These are phyloP conservation scores for Drosophila auraria DNA, from an alignment of 1,140 invertebrate species.

Conservation along the genomic window DNA sequence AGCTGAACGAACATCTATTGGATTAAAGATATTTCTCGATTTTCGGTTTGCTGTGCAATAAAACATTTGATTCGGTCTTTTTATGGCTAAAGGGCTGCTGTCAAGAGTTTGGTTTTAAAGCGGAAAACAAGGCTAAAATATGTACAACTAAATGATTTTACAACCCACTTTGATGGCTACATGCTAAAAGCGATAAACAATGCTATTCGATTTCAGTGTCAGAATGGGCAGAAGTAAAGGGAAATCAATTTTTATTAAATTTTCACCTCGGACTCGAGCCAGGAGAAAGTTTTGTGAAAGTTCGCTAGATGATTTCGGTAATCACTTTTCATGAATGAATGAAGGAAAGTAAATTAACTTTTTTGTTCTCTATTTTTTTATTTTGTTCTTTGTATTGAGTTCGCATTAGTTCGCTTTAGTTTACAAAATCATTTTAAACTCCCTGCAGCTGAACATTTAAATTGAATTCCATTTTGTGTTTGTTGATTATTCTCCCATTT, in stretches of 20 bases:
- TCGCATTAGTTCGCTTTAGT: conserved; percentile 6
- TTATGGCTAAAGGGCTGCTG: conserved; percentile 16
- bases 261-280: background rate
- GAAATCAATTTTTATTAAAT: conserved; percentile 7
- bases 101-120: conserved; percentile 16
- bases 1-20: conserved; percentile 27
- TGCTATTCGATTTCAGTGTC: background rate
- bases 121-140: conserved; percentile 21
- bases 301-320: conserved; percentile 20
- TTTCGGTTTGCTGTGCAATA: conserved; percentile 17
- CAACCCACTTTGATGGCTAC: conserved; percentile 33
- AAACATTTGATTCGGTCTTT: background rate
- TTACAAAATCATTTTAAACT: conserved; percentile 9
- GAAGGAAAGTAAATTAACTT: background rate
- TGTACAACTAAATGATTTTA: conserved; percentile 29
- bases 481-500: conserved; percentile 25
- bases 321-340: conserved; percentile 22
- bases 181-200: conserved; percentile 5
- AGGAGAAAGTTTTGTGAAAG: conserved; percentile 12
- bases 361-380: background rate
- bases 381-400: too few species aligned
- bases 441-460: conserved; percentile 32
- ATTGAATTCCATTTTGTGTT: conserved; percentile 27
- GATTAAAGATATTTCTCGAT: conserved; percentile 33
- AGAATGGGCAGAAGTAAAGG: background rate